These are phyloP conservation scores for Cavia porcellus DNA, from an alignment of 2,113 vertebrate genomes.

Conservation along the genomic window DNA sequence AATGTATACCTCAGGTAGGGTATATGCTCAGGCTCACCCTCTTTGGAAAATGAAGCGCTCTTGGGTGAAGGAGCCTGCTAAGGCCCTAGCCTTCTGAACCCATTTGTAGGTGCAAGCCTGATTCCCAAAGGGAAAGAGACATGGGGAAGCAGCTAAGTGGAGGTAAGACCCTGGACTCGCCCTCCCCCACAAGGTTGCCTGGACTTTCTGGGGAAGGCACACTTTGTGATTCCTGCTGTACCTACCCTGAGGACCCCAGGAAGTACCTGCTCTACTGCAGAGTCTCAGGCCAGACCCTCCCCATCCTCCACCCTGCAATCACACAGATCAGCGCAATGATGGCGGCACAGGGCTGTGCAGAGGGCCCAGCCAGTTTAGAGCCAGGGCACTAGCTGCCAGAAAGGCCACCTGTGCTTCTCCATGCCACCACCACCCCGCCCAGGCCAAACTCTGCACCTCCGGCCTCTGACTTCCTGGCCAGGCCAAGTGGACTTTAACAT, in stretches of 20 bases:
- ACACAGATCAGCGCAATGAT: background rate
- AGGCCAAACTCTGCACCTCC: constrained; percentile 8
- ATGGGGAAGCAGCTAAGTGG: background rate
- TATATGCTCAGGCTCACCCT: background rate
- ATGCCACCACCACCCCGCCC: background rate
- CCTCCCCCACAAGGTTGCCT: background rate
- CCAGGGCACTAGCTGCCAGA: constrained; percentile 59
- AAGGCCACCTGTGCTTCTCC: constrained; percentile 73
- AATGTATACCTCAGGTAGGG: background rate
- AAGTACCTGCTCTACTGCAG: background rate
- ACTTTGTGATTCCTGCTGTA: background rate
- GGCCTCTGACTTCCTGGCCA: constrained; percentile 68
- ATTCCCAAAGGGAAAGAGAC: background rate
- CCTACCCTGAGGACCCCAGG: background rate
- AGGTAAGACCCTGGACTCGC: background rate
- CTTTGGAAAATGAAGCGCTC: background rate
- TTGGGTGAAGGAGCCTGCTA: background rate
- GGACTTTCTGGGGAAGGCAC: background rate
- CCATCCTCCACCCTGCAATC: background rate
- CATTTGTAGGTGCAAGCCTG: background rate
- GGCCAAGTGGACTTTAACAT: constrained; percentile 55
- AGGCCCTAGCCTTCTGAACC: constrained; percentile 24
- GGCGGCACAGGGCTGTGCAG: background rate
- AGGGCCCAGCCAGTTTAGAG: constrained; percentile 42
- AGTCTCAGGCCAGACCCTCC: background rate